Percentiles rank a stretch among this genome's conserved stretches.
phyloP scores from a whole-genome alignment of 2,113 vertebrate genomes.

The Malurus melanocephalus region DNA sequence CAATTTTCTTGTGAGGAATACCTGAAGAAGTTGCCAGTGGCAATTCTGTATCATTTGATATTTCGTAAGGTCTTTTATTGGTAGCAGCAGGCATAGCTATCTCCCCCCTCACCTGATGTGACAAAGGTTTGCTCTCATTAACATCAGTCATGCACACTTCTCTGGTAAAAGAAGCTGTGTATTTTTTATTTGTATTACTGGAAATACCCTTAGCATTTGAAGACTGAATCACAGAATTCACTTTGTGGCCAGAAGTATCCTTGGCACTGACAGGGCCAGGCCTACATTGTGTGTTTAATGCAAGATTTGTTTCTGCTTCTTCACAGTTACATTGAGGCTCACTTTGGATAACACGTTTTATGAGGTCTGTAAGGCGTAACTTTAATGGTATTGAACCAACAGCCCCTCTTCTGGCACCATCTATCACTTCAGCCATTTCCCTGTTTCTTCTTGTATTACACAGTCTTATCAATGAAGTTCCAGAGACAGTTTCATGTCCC shows the following conservation, averaged over 20 bases:
- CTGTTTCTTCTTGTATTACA: neutral
- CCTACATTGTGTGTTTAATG: slow-evolving; percentile 41
- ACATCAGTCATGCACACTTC: neutral
- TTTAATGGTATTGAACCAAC: slow-evolving; percentile 23
- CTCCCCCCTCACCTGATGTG: neutral
- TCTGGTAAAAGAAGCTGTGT: neutral
- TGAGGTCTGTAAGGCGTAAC: slow-evolving; percentile 40
- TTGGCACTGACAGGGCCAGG: slow-evolving; percentile 57
- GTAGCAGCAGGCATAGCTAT: neutral
- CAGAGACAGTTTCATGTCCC: neutral
- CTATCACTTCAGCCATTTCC: neutral
- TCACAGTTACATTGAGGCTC: neutral
- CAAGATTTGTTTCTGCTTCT: slow-evolving; percentile 14
- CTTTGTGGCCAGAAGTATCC: slow-evolving; percentile 49
- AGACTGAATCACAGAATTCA: neutral
- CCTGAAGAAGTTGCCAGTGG: neutral
- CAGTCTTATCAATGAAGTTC: neutral
- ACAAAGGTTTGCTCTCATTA: neutral
- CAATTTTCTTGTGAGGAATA: neutral
- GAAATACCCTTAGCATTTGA: slow-evolving; percentile 15
- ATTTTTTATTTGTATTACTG: slow-evolving; percentile 24
- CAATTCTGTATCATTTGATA: neutral
- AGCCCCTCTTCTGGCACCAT: neutral
- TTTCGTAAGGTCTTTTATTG: neutral
- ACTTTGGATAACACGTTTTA: slow-evolving; percentile 32